Conservation (phyloP, 1,140 invertebrate genomes). For the Matsumurasca onukii region DNA sequence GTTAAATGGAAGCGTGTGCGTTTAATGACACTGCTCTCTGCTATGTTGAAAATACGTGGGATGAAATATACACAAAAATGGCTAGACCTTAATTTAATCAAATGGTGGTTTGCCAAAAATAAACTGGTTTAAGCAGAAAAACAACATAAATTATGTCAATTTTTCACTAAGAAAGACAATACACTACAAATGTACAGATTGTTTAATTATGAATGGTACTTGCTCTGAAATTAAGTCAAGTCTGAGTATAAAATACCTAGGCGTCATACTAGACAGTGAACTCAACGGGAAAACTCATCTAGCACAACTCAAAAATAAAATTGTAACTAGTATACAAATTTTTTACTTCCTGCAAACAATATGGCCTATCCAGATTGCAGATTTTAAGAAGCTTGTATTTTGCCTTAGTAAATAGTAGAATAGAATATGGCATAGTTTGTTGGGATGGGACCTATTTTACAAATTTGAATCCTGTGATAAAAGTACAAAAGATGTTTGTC, state of each 20-base stretch:
- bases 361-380: not conserved
- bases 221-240: not conserved
- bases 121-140: not conserved
- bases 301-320: not conserved
- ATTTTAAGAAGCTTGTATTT: not conserved
- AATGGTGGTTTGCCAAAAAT: constrained; percentile 1
- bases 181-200: not conserved
- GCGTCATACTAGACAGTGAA: not conserved
- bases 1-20: not conserved
- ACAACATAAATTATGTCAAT: no score
- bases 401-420: not conserved
- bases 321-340: not conserved
- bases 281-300: not conserved
- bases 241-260: not conserved
- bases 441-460: no score
- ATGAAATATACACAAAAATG: not conserved
- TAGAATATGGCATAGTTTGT: not conserved
- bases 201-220: no score
- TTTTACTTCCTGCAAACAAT: not conserved
- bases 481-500: no score
- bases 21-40: not conserved
- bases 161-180: not conserved
- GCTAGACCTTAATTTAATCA: not conserved
- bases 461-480: no score
- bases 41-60: not conserved